Percentiles rank a stretch among this genome's conserved stretches.
Conservation (phyloP, 2,797 vertebrate species). For the Psittacula derbiana region DNA sequence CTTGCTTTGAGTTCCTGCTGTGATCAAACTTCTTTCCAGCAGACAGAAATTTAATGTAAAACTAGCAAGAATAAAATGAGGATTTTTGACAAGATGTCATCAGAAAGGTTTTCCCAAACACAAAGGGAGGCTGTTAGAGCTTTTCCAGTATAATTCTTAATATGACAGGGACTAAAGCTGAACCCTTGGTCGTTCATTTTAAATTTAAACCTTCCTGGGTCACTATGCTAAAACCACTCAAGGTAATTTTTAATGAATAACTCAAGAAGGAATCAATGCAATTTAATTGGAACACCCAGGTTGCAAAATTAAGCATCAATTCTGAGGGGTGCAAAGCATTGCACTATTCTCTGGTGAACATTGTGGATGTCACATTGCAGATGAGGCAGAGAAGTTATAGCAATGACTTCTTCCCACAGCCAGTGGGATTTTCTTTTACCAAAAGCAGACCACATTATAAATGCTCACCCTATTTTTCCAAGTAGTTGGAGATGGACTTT, state of each 20-base stretch:
- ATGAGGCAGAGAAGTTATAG: neutral
- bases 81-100: conserved; percentile 19
- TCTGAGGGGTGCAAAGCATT: neutral
- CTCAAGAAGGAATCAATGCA: neutral
- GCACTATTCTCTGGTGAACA: neutral
- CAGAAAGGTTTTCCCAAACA: neutral
- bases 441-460: neutral
- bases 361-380: neutral
- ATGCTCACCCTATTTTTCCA: neutral
- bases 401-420: neutral
- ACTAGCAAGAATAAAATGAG: neutral
- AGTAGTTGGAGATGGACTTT: neutral
- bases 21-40: neutral
- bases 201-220: neutral
- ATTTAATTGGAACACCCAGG: neutral
- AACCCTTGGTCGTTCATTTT: neutral
- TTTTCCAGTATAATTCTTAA: conserved; percentile 14
- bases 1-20: neutral
- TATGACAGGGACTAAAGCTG: conserved; percentile 5
- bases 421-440: neutral
- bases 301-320: neutral
- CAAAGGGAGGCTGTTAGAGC: neutral
- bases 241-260: neutral
- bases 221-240: neutral
- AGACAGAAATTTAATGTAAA: conserved; percentile 2